phyloP scores from a whole-genome alignment of 1,140 invertebrate species.

The Mylabris phalerata region DNA sequence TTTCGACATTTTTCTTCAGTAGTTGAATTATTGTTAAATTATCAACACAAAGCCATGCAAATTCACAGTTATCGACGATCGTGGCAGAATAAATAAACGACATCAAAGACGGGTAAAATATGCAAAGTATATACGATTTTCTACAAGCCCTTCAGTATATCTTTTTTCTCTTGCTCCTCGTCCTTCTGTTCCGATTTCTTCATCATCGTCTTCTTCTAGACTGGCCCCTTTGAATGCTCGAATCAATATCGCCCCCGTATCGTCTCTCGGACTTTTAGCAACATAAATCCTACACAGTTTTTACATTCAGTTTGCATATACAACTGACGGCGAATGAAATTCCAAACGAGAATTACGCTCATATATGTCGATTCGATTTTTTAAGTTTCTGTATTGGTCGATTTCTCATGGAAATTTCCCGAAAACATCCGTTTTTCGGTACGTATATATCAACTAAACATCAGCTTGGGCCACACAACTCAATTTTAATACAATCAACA shows the following conservation, averaged over 20 bases:
- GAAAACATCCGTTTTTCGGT: too few relatives aligned
- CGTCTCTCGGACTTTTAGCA: constrained; percentile 5
- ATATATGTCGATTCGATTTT: too few relatives aligned
- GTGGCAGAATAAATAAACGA: constrained; percentile 9
- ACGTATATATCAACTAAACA: too few relatives aligned
- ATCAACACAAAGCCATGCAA: constrained; percentile 22
- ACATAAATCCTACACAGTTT: constrained; percentile 18
- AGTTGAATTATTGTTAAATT: constrained; percentile 8
- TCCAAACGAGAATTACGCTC: too few relatives aligned
- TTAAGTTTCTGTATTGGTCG: too few relatives aligned
- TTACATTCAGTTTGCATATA: constrained; percentile 13
- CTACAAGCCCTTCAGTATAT: constrained; percentile 19
- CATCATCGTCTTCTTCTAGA: too few relatives aligned
- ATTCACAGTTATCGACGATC: constrained; percentile 19
- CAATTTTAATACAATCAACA: too few relatives aligned
- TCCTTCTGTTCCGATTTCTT: too few relatives aligned
- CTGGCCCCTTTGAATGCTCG: not conserved
- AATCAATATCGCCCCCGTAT: constrained; percentile 19
- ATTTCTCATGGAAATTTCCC: too few relatives aligned
- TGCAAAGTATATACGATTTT: constrained; percentile 18
- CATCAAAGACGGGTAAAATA: constrained; percentile 17
- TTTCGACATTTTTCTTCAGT: not conserved
- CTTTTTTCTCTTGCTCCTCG: constrained; percentile 3
- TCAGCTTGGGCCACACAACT: too few relatives aligned
- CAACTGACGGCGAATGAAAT: too few relatives aligned